A percentile compares a stretch with the other conserved stretches of the same genome.
Evolutionary conservation across 2,888 invertebrate species (phyloP).

Genomic region (Oscheius sp.): DNA sequence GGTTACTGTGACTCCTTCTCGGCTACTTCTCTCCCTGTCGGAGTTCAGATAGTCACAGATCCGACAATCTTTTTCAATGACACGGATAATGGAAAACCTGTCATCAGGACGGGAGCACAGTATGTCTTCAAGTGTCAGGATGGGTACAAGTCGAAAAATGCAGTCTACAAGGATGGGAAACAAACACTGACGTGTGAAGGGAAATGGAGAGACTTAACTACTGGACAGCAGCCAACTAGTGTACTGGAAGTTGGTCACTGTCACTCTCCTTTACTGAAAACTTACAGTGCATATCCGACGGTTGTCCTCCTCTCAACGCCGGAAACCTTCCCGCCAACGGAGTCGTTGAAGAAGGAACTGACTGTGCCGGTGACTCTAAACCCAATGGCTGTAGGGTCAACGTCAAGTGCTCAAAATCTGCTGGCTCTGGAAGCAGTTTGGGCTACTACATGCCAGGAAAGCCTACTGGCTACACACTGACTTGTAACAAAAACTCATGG

Average conservation of each 20-base stretch:
- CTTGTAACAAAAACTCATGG: conserved; percentile 21
- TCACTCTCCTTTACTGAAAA: not conserved
- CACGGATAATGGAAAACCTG: conserved; percentile 10
- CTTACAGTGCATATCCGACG: conserved; percentile 23
- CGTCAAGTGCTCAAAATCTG: conserved; percentile 14
- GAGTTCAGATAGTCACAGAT: conserved; percentile 2
- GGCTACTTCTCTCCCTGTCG: not conserved
- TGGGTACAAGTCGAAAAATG: conserved; percentile 8
- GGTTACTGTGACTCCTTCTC: conserved; percentile 12
- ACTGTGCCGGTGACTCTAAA: conserved; percentile 4
- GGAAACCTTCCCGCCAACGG: conserved; percentile 6
- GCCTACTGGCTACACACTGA: conserved; percentile 24
- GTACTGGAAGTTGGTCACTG: conserved; percentile 7
- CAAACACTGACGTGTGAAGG: conserved; percentile 16
- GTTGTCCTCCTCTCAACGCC: conserved; percentile 15
- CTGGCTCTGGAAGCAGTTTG: not conserved
- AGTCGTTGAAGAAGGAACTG: not conserved
- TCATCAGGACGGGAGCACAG: not conserved
- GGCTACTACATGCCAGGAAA: conserved; percentile 31
- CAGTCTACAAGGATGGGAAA: conserved; percentile 4
- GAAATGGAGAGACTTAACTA: conserved; percentile 11
- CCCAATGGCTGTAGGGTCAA: conserved; percentile 10
- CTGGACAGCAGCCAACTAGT: conserved; percentile 1
- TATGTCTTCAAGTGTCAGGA: conserved; percentile 9
- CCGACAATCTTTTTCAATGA: not conserved